Conservation (phyloP, 2,888 invertebrate species). For the Nomada flava region DNA sequence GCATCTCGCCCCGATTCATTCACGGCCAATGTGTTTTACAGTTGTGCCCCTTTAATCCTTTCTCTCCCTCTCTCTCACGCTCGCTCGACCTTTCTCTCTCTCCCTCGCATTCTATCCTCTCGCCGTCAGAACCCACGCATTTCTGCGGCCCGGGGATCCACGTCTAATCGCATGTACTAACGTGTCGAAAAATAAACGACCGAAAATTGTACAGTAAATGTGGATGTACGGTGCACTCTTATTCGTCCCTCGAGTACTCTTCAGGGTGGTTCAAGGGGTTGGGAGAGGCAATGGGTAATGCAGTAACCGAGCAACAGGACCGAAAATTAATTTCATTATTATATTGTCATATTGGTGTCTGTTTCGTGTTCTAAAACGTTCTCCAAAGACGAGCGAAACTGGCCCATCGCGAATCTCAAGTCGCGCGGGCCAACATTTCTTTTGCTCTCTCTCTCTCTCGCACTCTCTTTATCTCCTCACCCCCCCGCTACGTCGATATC, state of each 20-base stretch:
- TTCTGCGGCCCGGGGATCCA: slow-evolving; percentile 57
- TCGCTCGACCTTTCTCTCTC: slow-evolving; percentile 11
- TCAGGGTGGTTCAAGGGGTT: neutral
- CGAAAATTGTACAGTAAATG: slow-evolving; percentile 61
- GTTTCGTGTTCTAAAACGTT: slow-evolving; percentile 55
- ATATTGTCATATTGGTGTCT: slow-evolving; percentile 71
- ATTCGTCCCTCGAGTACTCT: neutral
- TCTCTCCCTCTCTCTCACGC: slow-evolving; percentile 37
- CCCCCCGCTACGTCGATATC: neutral
- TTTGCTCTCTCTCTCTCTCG: slow-evolving; percentile 12
- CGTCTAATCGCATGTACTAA: slow-evolving; percentile 68
- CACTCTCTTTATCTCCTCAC: neutral
- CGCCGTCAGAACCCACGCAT: slow-evolving; percentile 29
- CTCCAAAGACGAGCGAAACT: slow-evolving; percentile 32
- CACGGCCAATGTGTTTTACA: slow-evolving; percentile 41
- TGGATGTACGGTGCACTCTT: slow-evolving; percentile 37
- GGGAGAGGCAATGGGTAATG: slow-evolving; percentile 1
- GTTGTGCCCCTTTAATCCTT: slow-evolving; percentile 2
- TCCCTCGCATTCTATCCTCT: slow-evolving; percentile 21
- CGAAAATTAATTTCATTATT: slow-evolving; percentile 63
- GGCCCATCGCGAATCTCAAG: slow-evolving; percentile 53
- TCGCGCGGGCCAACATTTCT: slow-evolving; percentile 38
- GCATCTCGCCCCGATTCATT: slow-evolving; percentile 38
- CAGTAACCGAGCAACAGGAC: slow-evolving; percentile 58
- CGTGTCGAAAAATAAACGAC: slow-evolving; percentile 68